Conservation (phyloP, 2,113 vertebrate genomes). For the Brienomyrus brachyistius region DNA sequence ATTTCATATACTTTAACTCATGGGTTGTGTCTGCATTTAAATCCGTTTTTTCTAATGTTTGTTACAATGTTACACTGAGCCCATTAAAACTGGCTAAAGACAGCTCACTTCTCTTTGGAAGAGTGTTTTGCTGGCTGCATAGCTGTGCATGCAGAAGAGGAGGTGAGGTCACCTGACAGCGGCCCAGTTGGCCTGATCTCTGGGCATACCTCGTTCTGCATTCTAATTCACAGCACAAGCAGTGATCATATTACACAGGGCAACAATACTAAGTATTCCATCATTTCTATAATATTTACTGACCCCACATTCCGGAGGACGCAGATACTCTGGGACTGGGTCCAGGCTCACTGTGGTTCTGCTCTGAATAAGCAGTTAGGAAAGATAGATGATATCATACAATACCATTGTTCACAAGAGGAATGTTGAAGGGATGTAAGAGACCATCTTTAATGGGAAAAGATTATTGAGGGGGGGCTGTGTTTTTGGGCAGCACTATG, state of each 20-base stretch:
- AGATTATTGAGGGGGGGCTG: not conserved
- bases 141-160: not conserved
- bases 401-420: not conserved
- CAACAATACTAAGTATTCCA: not conserved
- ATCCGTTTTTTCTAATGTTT: not conserved
- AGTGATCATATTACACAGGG: not conserved
- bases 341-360: not conserved
- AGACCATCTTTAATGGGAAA: not conserved
- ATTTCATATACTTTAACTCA: not conserved
- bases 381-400: not conserved
- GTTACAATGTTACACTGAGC: not conserved
- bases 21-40: not conserved
- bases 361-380: not conserved
- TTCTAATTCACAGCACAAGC: not conserved
- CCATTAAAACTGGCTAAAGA: not conserved
- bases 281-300: not conserved
- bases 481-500: not conserved
- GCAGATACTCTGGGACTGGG: not conserved
- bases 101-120: not conserved
- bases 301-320: not conserved
- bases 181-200: not conserved
- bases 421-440: not conserved
- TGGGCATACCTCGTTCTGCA: not conserved
- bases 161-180: not conserved
- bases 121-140: not conserved